phyloP scores from a whole-genome alignment of 2,888 invertebrate genomes.

The Metopia argyrocephala region DNA sequence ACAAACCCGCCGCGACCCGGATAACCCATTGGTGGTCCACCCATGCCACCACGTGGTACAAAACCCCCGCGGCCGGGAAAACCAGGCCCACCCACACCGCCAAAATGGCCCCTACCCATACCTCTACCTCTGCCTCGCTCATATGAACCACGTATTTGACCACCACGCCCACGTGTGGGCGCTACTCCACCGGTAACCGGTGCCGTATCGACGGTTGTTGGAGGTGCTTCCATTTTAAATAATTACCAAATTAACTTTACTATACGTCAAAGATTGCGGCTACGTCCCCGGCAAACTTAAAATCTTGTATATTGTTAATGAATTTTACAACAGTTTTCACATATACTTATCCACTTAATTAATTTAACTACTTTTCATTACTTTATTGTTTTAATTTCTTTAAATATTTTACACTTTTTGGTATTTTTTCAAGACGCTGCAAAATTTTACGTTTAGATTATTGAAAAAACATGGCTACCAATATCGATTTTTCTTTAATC shows the following conservation, averaged over 20 bases:
- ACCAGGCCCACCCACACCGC: slow-evolving; percentile 74
- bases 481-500: slow-evolving; percentile 46
- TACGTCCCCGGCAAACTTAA: slow-evolving; percentile 51
- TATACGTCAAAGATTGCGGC: slow-evolving; percentile 19
- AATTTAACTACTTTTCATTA: slow-evolving; percentile 29
- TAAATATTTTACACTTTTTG: slow-evolving; percentile 8
- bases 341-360: slow-evolving; percentile 14
- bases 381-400: slow-evolving; percentile 1
- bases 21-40: slow-evolving; percentile 73
- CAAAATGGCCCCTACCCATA: slow-evolving; percentile 77
- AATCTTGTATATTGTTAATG: slow-evolving; percentile 32
- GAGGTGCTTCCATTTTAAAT: slow-evolving; percentile 72
- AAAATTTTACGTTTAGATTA: slow-evolving; percentile 42
- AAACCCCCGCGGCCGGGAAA: slow-evolving; percentile 73
- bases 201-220: slow-evolving; percentile 69
- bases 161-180: slow-evolving; percentile 75
- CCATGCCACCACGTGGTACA: slow-evolving; percentile 74
- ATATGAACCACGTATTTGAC: slow-evolving; percentile 76
- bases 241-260: slow-evolving; percentile 33
- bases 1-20: slow-evolving; percentile 74
- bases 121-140: slow-evolving; percentile 78
- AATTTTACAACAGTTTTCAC: slow-evolving; percentile 21
- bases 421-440: slow-evolving; percentile 42
- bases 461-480: slow-evolving; percentile 61
- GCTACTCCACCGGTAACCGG: slow-evolving; percentile 70